Evolutionary conservation across 2,113 vertebrate species (phyloP).

Genomic region (Phainopepla nitens): DNA sequence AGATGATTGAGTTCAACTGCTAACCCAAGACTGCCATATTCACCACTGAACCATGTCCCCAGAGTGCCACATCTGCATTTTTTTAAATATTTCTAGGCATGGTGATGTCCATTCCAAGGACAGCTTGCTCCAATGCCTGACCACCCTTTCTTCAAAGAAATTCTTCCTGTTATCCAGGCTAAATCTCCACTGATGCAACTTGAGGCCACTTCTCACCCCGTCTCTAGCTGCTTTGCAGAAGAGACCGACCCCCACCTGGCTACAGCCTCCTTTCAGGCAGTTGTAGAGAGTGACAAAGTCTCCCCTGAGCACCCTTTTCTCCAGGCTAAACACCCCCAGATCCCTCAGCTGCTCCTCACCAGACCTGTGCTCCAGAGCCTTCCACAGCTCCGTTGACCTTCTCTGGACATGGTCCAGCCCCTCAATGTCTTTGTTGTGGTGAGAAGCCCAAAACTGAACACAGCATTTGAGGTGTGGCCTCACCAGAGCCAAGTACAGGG

Average conservation of each 20-base stretch:
- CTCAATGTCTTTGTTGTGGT: background rate
- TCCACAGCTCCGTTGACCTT: accelerated
- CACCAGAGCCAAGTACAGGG: accelerated
- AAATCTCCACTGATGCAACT: background rate
- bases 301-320: background rate
- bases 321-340: background rate
- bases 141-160: background rate
- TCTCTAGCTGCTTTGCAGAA: background rate
- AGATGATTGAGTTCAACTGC: background rate
- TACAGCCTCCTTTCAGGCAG: background rate
- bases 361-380: background rate
- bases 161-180: background rate
- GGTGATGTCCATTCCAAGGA: background rate
- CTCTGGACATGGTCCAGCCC: accelerated
- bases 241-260: accelerated
- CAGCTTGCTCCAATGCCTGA: background rate
- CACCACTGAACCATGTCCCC: background rate
- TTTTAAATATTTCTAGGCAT: background rate
- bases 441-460: background rate
- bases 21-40: background rate
- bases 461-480: accelerated
- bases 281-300: background rate
- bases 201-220: background rate
- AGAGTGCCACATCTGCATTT: background rate
- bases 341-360: accelerated